Conservation (phyloP, 1,140 invertebrate species). For the Heliothis subflexa region DNA sequence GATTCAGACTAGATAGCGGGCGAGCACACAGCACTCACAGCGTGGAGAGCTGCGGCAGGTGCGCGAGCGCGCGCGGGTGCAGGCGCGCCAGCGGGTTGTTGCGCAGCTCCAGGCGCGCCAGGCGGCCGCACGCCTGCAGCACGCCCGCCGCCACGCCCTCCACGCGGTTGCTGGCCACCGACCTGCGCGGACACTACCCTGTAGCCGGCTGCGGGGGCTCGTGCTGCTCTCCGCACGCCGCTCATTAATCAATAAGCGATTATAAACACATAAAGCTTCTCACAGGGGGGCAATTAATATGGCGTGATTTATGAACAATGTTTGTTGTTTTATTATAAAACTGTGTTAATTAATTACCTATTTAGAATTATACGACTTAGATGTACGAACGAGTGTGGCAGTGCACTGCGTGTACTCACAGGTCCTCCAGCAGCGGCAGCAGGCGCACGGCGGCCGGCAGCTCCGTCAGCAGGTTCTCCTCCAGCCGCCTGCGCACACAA, state of each 20-base stretch:
- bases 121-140: constrained; percentile 66
- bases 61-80: constrained; percentile 65
- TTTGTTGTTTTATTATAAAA: too few species aligned
- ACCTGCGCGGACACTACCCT: constrained; percentile 53
- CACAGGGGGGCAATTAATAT: too few species aligned
- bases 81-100: constrained; percentile 73
- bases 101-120: constrained; percentile 75
- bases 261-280: too few species aligned
- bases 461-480: constrained; percentile 77
- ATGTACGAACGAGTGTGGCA: too few species aligned
- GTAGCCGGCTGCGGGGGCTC: too few species aligned
- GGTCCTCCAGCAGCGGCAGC: constrained; percentile 74
- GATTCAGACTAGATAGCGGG: too few species aligned
- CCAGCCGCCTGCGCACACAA: constrained; percentile 69
- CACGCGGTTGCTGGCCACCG: constrained; percentile 72
- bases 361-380: too few species aligned
- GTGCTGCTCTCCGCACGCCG: background rate
- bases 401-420: constrained; percentile 66
- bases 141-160: constrained; percentile 62
- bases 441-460: constrained; percentile 72
- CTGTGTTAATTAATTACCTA: too few species aligned
- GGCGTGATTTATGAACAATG: too few species aligned
- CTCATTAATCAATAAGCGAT: background rate
- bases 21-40: constrained; percentile 61
- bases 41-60: constrained; percentile 72